Percentiles rank a stretch among this genome's conserved stretches.
Conservation (phyloP, 2,888 invertebrate genomes). For the Hypsopygia costalis region DNA sequence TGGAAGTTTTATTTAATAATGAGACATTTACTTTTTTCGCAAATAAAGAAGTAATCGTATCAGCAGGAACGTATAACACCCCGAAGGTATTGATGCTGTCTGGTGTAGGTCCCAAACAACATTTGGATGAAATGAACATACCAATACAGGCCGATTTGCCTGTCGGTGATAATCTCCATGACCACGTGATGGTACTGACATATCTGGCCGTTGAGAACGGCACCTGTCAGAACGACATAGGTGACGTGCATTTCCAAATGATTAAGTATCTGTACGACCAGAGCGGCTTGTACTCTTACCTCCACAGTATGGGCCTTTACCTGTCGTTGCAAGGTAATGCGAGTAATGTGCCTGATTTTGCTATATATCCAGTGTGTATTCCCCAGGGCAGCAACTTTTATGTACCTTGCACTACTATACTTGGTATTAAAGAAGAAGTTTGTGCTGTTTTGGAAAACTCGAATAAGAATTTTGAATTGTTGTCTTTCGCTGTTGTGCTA, state of each 20-base stretch:
- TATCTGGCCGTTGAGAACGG: slow-evolving; percentile 48
- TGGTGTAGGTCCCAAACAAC: slow-evolving; percentile 52
- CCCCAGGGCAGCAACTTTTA: slow-evolving; percentile 31
- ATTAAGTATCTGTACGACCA: slow-evolving; percentile 51
- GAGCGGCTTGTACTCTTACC: slow-evolving; percentile 38
- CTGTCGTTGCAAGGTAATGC: slow-evolving; percentile 29
- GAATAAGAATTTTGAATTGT: slow-evolving; percentile 41
- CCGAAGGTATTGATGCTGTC: slow-evolving; percentile 57
- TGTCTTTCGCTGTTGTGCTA: slow-evolving; percentile 47
- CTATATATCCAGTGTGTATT: slow-evolving; percentile 52
- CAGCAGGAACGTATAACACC: slow-evolving; percentile 60
- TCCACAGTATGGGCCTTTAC: slow-evolving; percentile 51
- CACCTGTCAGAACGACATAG: slow-evolving; percentile 35
- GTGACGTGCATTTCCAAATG: slow-evolving; percentile 33
- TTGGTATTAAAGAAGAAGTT: slow-evolving; percentile 40
- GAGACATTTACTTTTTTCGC: slow-evolving; percentile 36
- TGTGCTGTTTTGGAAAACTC: slow-evolving; percentile 36
- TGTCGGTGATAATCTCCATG: slow-evolving; percentile 59
- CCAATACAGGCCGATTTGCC: slow-evolving; percentile 45
- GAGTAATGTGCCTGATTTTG: slow-evolving; percentile 48
- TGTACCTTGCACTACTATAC: slow-evolving; percentile 29
- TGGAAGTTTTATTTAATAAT: slow-evolving; percentile 30
- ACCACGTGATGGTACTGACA: slow-evolving; percentile 54
- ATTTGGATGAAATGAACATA: slow-evolving; percentile 38
- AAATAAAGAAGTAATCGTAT: slow-evolving; percentile 50